Conservation (phyloP, 37 sponge, comb jelly and placozoan species). For the Oopsacas minuta region DNA sequence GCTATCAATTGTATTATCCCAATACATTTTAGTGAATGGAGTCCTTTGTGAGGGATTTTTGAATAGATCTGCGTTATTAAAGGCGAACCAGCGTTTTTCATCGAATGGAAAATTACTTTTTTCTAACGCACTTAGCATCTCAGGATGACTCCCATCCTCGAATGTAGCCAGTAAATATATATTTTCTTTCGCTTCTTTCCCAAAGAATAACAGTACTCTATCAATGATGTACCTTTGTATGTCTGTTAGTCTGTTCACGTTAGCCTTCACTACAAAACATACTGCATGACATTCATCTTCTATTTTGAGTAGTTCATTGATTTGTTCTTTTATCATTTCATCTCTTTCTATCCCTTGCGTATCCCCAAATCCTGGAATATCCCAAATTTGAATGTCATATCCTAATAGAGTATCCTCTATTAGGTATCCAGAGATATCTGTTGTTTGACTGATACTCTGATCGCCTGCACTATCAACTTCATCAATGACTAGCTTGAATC, state of each 20-base stretch:
- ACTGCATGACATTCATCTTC: slow-evolving; percentile 9
- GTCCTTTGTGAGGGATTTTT: not conserved
- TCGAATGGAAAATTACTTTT: not conserved
- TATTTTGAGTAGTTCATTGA: not conserved
- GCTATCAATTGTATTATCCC: not conserved
- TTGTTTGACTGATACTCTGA: not conserved
- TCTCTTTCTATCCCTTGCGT: slow-evolving; percentile 4
- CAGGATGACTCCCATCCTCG: not conserved
- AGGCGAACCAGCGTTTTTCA: not conserved
- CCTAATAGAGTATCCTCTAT: not conserved
- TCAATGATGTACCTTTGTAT: not conserved
- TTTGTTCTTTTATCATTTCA: not conserved
- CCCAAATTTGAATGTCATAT: not conserved
- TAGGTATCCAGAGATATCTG: not conserved
- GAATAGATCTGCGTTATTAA: slow-evolving; percentile 3
- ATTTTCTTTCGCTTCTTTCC: not conserved
- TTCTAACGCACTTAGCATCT: not conserved
- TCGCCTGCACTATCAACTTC: not conserved
- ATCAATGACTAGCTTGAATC: not conserved
- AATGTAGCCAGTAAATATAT: not conserved
- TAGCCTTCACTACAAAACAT: not conserved
- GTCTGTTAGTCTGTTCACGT: slow-evolving; percentile 3
- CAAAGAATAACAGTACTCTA: slow-evolving; percentile 4
- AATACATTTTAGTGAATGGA: not conserved
- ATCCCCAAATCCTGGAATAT: slow-evolving; percentile 4